Evolutionary conservation across 2,888 invertebrate genomes (phyloP).

Genomic region (Shargacucullia verbasci): DNA sequence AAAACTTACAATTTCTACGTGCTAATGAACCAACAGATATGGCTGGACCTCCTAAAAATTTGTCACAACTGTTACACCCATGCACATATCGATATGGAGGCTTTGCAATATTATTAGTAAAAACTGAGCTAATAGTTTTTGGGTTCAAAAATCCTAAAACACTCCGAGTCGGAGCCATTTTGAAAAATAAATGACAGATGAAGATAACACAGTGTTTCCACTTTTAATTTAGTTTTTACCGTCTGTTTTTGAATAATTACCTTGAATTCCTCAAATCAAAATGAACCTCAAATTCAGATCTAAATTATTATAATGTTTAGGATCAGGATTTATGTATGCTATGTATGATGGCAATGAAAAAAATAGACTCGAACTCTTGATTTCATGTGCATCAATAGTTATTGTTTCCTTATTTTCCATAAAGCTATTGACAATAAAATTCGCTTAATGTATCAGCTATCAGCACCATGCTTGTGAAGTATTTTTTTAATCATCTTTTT

Average conservation of each 20-base stretch:
- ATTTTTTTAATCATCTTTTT: too few species aligned
- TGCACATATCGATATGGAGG: constrained; percentile 85
- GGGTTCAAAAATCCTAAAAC: constrained; percentile 89
- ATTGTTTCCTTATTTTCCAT: too few species aligned
- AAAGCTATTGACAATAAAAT: too few species aligned
- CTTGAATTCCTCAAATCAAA: too few species aligned
- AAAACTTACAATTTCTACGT: constrained; percentile 85
- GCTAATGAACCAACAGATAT: constrained; percentile 72
- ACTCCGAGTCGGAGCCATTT: constrained; percentile 90
- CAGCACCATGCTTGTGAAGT: too few species aligned
- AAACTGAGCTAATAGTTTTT: constrained; percentile 87
- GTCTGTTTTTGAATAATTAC: background rate
- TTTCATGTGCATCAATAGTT: too few species aligned
- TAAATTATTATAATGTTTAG: too few species aligned
- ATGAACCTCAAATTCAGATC: too few species aligned
- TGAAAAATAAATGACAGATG: constrained; percentile 69
- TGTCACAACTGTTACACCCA: constrained; percentile 85
- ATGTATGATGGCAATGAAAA: too few species aligned
- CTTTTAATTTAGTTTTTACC: background rate
- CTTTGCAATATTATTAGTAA: constrained; percentile 84
- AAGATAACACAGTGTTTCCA: constrained; percentile 29
- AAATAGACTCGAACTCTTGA: too few species aligned
- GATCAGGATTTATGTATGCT: too few species aligned
- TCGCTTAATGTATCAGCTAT: too few species aligned
- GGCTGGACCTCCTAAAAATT: constrained; percentile 71